A percentile compares a stretch with the other conserved stretches of the same genome.
These are phyloP conservation scores for Scalopus aquaticus DNA, from an alignment of 2,113 vertebrate species.

Conservation along the genomic window DNA sequence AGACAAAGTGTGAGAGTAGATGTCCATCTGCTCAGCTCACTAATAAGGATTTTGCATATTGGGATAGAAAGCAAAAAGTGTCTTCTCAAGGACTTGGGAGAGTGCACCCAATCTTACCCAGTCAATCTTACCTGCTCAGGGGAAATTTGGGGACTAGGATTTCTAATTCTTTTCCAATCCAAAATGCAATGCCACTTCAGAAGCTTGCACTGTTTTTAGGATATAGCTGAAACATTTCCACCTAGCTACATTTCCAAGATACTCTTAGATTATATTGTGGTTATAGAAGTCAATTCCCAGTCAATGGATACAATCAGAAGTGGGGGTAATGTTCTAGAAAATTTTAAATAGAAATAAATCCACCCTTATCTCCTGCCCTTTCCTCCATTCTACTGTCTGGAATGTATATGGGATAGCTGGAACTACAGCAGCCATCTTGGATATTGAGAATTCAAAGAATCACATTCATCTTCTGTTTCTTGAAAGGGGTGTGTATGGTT, in stretches of 20 bases:
- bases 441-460: neutral
- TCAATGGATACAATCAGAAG: neutral
- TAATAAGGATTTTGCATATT: no score
- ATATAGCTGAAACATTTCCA: neutral
- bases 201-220: neutral
- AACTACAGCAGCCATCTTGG: neutral
- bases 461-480: neutral
- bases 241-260: neutral
- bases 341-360: neutral
- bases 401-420: neutral
- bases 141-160: no score
- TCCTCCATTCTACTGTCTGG: neutral
- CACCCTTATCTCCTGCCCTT: neutral
- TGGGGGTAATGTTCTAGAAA: neutral
- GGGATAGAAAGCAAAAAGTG: neutral
- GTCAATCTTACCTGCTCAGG: neutral
- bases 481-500: neutral
- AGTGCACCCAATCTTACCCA: no score
- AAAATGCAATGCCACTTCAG: neutral
- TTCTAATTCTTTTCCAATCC: neutral
- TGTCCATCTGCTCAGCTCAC: accelerated
- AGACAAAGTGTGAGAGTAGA: no score
- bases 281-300: neutral
- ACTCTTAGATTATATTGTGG: neutral
- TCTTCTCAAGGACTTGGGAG: neutral